These are phyloP conservation scores for Cryptotis parvus DNA, from an alignment of 2,113 vertebrate species.

Conservation along the genomic window DNA sequence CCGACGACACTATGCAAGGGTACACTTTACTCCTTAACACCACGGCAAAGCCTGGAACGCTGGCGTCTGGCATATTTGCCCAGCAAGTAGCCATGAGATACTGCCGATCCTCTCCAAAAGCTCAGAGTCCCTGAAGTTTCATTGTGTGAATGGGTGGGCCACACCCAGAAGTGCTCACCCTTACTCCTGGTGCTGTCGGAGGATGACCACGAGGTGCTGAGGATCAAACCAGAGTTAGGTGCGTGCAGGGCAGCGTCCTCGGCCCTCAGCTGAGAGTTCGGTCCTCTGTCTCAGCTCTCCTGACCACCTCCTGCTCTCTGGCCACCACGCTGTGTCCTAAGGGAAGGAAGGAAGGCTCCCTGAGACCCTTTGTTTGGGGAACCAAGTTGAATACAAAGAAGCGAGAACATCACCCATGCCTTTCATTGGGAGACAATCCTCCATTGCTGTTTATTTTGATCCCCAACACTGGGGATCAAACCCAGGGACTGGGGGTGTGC, in stretches of 20 bases:
- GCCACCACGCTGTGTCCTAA: not conserved
- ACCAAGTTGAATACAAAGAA: not conserved
- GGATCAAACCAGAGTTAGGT: too few species aligned
- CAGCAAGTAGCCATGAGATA: slow-evolving; percentile 24
- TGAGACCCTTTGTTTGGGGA: not conserved
- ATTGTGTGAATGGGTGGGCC: too few species aligned
- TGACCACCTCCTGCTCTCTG: too few species aligned
- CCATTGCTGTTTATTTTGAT: not conserved
- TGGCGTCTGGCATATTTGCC: not conserved
- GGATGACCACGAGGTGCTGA: too few species aligned
- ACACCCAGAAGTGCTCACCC: too few species aligned
- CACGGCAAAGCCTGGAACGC: slow-evolving; percentile 55
- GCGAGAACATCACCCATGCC: not conserved
- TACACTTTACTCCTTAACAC: not conserved
- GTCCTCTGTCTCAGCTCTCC: too few species aligned
- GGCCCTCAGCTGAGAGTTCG: too few species aligned
- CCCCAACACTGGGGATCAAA: too few species aligned
- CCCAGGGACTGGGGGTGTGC: too few species aligned
- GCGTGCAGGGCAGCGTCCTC: too few species aligned
- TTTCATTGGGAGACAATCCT: not conserved
- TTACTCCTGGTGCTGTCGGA: too few species aligned
- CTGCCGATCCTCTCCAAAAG: slow-evolving; percentile 25
- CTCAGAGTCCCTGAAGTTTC: not conserved
- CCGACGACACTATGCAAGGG: not conserved
- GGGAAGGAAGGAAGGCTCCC: not conserved